Conservation (phyloP, 2,888 invertebrate genomes). For the Labia minor region DNA sequence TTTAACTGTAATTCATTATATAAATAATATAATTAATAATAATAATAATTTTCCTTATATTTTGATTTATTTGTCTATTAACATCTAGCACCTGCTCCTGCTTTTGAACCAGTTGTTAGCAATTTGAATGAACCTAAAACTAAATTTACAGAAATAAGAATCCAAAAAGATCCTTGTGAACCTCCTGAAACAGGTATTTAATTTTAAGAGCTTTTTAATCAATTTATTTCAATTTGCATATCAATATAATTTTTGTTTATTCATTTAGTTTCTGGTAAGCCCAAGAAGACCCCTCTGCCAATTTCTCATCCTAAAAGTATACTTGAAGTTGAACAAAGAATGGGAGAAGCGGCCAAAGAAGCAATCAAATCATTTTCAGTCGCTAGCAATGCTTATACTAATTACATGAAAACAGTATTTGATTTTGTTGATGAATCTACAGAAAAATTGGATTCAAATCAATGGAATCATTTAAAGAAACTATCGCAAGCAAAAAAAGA, state of each 20-base stretch:
- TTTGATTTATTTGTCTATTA: not conserved
- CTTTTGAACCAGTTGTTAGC: conserved; percentile 31
- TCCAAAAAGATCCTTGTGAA: conserved; percentile 30
- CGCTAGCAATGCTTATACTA: conserved; percentile 28
- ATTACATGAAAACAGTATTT: conserved; percentile 52
- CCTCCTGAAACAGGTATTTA: conserved; percentile 34
- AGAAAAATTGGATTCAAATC: conserved; percentile 46
- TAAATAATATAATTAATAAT: too few relatives aligned
- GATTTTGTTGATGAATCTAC: conserved; percentile 50
- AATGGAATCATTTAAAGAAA: conserved; percentile 47
- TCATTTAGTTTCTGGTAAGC: conserved; percentile 32
- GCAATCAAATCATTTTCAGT: conserved; percentile 45
- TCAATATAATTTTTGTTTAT: conserved; percentile 14
- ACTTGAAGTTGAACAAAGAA: conserved; percentile 45
- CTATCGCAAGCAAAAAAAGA: conserved; percentile 48
- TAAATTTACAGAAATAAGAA: not conserved
- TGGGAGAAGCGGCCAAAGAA: conserved; percentile 45
- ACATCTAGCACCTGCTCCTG: conserved; percentile 35
- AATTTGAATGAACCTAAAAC: not conserved
- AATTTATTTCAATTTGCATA: not conserved
- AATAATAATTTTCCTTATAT: too few relatives aligned
- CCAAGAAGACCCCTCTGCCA: conserved; percentile 30
- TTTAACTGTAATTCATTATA: too few relatives aligned
- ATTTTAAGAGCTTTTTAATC: not conserved
- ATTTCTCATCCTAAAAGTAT: conserved; percentile 39